Evolutionary conservation across 2,888 invertebrate genomes (phyloP).

Genomic region (Omphaloscelis lunosa): DNA sequence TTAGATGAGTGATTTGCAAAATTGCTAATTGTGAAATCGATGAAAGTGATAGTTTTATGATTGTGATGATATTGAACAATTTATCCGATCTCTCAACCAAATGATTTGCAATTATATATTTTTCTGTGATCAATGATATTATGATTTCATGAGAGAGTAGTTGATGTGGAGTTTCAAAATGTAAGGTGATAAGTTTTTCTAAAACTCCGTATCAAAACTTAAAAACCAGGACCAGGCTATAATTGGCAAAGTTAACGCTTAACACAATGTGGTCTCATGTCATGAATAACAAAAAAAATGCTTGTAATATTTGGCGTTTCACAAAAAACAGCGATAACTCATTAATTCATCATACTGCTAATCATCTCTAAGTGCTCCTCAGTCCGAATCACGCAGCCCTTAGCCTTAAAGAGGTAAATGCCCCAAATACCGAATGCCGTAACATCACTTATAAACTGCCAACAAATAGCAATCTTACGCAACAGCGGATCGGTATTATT

Average conservation of each 20-base stretch:
- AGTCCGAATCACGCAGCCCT: slow-evolving; percentile 57
- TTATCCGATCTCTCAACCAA: background rate
- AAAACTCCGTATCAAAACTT: background rate
- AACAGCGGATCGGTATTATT: slow-evolving; percentile 80
- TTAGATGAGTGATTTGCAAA: slow-evolving; percentile 20
- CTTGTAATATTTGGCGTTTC: slow-evolving; percentile 17
- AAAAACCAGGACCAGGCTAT: no score
- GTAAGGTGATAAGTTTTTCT: background rate
- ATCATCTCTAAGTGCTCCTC: slow-evolving; percentile 34
- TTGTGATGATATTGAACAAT: slow-evolving; percentile 9
- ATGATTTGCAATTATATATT: background rate
- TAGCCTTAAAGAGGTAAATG: slow-evolving; percentile 57
- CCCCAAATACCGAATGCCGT: slow-evolving; percentile 63
- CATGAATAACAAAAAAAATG: background rate
- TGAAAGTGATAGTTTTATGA: slow-evolving; percentile 31
- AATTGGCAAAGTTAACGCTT: background rate
- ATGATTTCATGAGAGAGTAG: slow-evolving; percentile 6
- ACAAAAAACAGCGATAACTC: slow-evolving; percentile 36
- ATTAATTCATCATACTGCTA: slow-evolving; percentile 11
- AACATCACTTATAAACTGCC: slow-evolving; percentile 69
- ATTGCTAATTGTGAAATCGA: slow-evolving; percentile 34
- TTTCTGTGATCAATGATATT: slow-evolving; percentile 8
- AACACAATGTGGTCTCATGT: background rate
- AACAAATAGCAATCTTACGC: slow-evolving; percentile 73
- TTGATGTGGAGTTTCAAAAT: background rate